Conservation (phyloP, 2,797 vertebrate genomes). For the Cercopithecus hamlyni region DNA sequence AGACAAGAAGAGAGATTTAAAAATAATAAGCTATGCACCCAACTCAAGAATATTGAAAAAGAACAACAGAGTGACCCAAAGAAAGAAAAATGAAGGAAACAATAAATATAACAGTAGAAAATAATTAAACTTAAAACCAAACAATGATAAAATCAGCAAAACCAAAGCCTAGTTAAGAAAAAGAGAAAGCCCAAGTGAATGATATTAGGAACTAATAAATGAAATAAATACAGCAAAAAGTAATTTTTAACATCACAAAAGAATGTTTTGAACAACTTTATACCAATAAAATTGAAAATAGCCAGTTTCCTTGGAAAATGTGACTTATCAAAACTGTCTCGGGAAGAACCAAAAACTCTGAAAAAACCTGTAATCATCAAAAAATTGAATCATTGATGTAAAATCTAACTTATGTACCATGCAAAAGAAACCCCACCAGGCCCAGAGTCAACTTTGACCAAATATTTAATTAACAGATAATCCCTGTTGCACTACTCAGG, state of each 20-base stretch:
- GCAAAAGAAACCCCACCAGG: not conserved
- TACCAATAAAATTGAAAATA: not conserved
- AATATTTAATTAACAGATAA: not conserved
- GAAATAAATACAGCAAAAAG: not conserved
- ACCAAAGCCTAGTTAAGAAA: not conserved
- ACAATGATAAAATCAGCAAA: not conserved
- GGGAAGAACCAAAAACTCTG: not conserved
- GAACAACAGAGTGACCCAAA: not conserved
- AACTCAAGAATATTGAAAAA: slow-evolving; percentile 8
- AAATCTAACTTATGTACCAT: not conserved
- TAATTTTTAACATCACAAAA: not conserved
- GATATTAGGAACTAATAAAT: not conserved
- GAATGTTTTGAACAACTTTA: not conserved
- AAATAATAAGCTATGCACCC: not conserved
- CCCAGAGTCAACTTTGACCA: not conserved
- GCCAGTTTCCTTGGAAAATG: not conserved
- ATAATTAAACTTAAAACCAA: slow-evolving; percentile 24
- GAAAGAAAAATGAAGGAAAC: not conserved
- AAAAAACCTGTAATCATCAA: not conserved
- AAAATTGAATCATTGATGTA: not conserved
- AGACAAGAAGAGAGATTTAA: not conserved
- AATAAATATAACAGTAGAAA: not conserved
- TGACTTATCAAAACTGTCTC: not conserved
- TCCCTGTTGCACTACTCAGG: not conserved
- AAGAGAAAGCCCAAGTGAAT: not conserved